A percentile compares a stretch with the other conserved stretches of the same genome.
Evolutionary conservation across 64 coral and sea anemone genomes (phyloP).

Genomic region (Pocillopora damicornis): DNA sequence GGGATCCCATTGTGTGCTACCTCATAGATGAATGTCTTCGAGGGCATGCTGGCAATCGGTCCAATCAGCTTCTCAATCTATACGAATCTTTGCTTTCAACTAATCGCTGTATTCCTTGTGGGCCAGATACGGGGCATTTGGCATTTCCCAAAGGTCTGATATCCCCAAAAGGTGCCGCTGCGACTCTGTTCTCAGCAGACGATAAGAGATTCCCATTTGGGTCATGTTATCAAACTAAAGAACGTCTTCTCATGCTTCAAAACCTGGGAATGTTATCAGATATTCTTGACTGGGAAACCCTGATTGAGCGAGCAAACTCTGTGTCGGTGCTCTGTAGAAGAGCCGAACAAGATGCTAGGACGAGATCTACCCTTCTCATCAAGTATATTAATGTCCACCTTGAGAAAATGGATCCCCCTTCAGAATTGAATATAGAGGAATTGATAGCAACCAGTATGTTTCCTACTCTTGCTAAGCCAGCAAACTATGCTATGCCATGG

Average conservation of each 20-base stretch:
- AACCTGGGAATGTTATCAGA: slow-evolving; percentile 68
- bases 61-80: background rate
- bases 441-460: slow-evolving; percentile 48
- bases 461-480: slow-evolving; percentile 59
- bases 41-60: background rate
- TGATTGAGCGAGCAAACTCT: slow-evolving; percentile 57
- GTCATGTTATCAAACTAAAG: slow-evolving; percentile 23
- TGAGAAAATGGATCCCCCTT: background rate
- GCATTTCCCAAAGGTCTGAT: slow-evolving; percentile 58
- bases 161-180: slow-evolving; percentile 39
- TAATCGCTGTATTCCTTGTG: slow-evolving; percentile 77
- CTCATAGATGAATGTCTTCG: slow-evolving; percentile 53
- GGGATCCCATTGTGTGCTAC: slow-evolving; percentile 59
- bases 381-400: slow-evolving; percentile 60
- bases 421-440: background rate
- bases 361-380: slow-evolving; percentile 43
- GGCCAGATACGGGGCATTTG: slow-evolving; percentile 15
- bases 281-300: slow-evolving; percentile 53
- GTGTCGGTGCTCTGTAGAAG: slow-evolving; percentile 25
- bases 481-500: slow-evolving; percentile 52
- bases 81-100: slow-evolving; percentile 31
- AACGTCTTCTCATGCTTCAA: slow-evolving; percentile 64
- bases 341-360: slow-evolving; percentile 14
- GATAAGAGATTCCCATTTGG: slow-evolving; percentile 77
- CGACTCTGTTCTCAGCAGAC: slow-evolving; percentile 55